Evolutionary conservation across 2,797 vertebrate genomes (phyloP).

Genomic region (Urocyon cinereoargenteus): DNA sequence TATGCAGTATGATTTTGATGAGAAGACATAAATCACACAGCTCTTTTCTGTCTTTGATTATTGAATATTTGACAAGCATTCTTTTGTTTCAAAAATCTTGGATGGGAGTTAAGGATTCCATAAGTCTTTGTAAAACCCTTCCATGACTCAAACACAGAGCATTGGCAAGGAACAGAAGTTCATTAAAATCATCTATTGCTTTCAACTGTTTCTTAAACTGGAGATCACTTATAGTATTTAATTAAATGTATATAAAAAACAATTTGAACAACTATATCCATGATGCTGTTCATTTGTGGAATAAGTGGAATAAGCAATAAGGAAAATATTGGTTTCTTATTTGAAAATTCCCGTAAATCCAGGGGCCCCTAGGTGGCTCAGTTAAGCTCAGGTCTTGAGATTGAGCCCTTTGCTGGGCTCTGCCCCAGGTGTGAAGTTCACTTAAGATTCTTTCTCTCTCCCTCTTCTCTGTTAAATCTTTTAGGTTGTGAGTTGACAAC

Average conservation of each 20-base stretch:
- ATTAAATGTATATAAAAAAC: neutral
- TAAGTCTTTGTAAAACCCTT: neutral
- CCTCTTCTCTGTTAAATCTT: neutral
- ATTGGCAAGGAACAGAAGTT: neutral
- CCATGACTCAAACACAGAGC: neutral
- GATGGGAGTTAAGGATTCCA: neutral
- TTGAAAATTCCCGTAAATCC: neutral
- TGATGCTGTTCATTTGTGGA: neutral
- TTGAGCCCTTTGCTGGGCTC: neutral
- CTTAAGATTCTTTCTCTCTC: neutral
- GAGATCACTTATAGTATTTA: neutral
- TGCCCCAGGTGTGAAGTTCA: neutral
- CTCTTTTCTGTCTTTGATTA: neutral
- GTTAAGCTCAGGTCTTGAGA: neutral
- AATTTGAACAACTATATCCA: neutral
- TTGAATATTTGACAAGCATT: constrained; percentile 41
- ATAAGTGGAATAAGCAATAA: neutral
- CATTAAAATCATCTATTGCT: neutral
- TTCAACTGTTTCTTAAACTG: neutral
- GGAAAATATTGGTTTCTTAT: neutral
- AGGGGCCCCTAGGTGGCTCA: neutral
- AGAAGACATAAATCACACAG: neutral
- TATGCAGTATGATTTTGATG: neutral
- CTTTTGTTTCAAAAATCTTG: neutral
- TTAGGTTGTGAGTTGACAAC: neutral